phyloP scores from a whole-genome alignment of 2,797 vertebrate species.

The Gymnoscopelus braueri region DNA sequence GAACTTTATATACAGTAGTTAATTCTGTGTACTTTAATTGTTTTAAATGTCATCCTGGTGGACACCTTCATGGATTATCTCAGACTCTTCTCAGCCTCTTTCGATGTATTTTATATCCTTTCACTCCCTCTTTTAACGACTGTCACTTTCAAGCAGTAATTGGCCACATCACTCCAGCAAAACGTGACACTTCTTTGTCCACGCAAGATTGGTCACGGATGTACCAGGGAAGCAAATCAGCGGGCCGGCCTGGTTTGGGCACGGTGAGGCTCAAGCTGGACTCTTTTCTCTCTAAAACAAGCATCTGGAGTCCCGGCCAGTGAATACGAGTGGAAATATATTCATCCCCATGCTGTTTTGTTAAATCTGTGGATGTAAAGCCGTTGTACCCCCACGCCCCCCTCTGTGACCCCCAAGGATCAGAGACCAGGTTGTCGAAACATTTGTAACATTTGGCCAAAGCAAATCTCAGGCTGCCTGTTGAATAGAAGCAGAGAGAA shows the following conservation, averaged over 20 bases:
- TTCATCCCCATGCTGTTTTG: constrained; percentile 79
- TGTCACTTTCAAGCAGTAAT: background rate
- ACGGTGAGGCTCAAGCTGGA: constrained; percentile 39
- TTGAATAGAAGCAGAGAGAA: constrained; percentile 77
- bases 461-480: constrained; percentile 83
- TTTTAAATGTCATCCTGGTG: too few species aligned
- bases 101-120: constrained; percentile 12
- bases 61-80: too few species aligned
- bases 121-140: constrained; percentile 19
- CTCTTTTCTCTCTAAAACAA: constrained; percentile 64
- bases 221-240: constrained; percentile 20
- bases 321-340: constrained; percentile 76
- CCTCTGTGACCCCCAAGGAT: constrained; percentile 78
- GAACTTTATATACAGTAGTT: too few species aligned
- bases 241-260: constrained; percentile 59
- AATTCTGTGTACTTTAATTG: too few species aligned
- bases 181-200: constrained; percentile 52
- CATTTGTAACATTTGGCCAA: constrained; percentile 90
- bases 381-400: constrained; percentile 70
- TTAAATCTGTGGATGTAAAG: constrained; percentile 73
- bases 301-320: constrained; percentile 71
- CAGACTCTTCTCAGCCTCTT: too few species aligned
- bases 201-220: constrained; percentile 28
- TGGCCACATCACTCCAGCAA: constrained; percentile 38
- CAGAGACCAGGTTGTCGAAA: constrained; percentile 88